phyloP scores from a whole-genome alignment of 2,797 vertebrate genomes.

The Huso huso region DNA sequence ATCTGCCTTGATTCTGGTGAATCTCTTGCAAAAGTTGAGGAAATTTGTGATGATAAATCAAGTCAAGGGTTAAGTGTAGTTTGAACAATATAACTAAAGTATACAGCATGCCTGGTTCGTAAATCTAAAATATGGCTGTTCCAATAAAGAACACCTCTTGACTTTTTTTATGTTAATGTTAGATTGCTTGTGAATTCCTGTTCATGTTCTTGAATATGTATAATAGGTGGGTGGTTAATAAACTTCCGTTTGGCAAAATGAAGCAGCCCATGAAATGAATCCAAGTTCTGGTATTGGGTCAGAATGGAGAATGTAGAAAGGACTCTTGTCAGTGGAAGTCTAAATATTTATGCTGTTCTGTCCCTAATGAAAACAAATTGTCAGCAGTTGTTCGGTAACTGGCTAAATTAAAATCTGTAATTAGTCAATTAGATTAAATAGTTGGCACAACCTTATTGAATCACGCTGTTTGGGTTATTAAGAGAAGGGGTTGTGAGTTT shows the following conservation, averaged over 20 bases:
- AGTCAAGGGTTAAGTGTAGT: too few species aligned
- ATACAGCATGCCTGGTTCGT: too few species aligned
- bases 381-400: slow-evolving; percentile 77
- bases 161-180: too few species aligned
- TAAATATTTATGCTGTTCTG: slow-evolving; percentile 73
- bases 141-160: too few species aligned
- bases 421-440: slow-evolving; percentile 81
- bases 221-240: background rate
- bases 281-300: slow-evolving; percentile 25
- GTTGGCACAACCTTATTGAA: slow-evolving; percentile 76
- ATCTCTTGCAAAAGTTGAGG: too few species aligned
- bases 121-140: too few species aligned
- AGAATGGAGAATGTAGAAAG: slow-evolving; percentile 39
- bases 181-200: too few species aligned
- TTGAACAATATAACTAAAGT: too few species aligned
- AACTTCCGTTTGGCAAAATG: background rate
- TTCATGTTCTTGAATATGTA: too few species aligned
- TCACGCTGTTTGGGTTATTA: slow-evolving; percentile 78
- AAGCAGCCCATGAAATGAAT: background rate
- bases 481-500: slow-evolving; percentile 76
- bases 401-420: slow-evolving; percentile 81
- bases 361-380: slow-evolving; percentile 79
- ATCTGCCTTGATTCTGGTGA: too few species aligned
- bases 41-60: too few species aligned
- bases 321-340: slow-evolving; percentile 57